Evolutionary conservation across 2,113 vertebrate species (phyloP).

Genomic region (Pelvicachromis taeniatus): DNA sequence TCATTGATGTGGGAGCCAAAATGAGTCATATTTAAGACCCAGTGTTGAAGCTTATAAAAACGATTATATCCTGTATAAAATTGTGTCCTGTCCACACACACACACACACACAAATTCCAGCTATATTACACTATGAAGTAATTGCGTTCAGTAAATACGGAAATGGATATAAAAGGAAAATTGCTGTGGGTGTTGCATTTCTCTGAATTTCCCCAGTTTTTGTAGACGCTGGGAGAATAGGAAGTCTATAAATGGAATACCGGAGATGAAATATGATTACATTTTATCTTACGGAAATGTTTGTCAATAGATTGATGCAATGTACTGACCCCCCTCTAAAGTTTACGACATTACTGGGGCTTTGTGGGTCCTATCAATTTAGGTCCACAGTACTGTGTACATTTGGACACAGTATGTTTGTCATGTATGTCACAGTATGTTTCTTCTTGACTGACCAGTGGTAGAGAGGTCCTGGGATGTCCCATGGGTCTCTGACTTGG

Average conservation of each 20-base stretch:
- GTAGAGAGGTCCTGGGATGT: too few relatives aligned
- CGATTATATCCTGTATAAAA: not conserved
- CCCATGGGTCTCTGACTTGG: slow-evolving; percentile 50
- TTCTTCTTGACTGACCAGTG: too few relatives aligned
- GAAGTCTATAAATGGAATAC: slow-evolving; percentile 3
- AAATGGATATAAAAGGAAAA: not conserved
- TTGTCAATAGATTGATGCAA: not conserved
- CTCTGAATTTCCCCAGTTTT: not conserved
- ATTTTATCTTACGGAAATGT: not conserved
- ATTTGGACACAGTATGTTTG: not conserved
- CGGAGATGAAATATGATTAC: not conserved
- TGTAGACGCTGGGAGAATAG: not conserved
- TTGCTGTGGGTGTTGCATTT: not conserved
- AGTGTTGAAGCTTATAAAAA: not conserved
- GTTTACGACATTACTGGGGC: not conserved
- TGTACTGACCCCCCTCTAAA: not conserved
- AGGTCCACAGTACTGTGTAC: not conserved
- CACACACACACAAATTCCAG: not conserved
- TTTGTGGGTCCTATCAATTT: not conserved
- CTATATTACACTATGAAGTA: not conserved
- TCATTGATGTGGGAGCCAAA: not conserved
- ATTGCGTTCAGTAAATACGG: not conserved
- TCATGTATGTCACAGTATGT: too few relatives aligned
- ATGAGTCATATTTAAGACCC: not conserved
- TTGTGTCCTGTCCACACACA: not conserved